Evolutionary conservation across 2,113 vertebrate species (phyloP), one percentile per base, ranked within the genome.

Genomic region (Ptilorrhoa leucosticta): DNA sequence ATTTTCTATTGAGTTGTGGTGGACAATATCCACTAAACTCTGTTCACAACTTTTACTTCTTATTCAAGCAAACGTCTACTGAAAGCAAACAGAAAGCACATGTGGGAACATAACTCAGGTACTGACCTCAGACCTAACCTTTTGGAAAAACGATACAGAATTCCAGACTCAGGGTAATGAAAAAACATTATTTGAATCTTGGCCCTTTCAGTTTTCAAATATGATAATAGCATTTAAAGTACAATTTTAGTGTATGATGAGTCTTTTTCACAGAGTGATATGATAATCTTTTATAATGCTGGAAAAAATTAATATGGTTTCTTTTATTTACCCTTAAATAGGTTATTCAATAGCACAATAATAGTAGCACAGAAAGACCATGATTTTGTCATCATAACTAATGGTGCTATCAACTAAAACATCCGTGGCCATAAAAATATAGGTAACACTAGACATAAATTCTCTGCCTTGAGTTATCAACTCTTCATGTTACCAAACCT

Each of bases 101-200:
- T 51, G 24, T 75, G 56, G 84, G 69, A 94, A 89, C 71, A 75
- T 75, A 94, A 84, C 68, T 82, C n/a, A 35, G 83, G 65, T 97
- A 81, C 51, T 92, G 95, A 92, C 44, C 89, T 94, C 72, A 95
- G 12, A 81, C 33, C 35, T 89, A 82, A 89, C 53, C 22, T 92
- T 94, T 71, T 89, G 83, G 56, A 87, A 94, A 91, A 94, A 56
- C 4, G 0, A 94, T 83, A 84, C 77, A 84, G 65, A 66, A 92
- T 92, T 72, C 47, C 77, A 53, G 51, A 73, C 44, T 87, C 60
- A 28, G 30, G 37, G 33, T 82, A 89, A 94, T 37, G 42, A 39
- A 54, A 92, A 95, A 78, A 78, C 42, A 81, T 44, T 71, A 75
- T 42, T 44, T 71, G 64, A 65, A 40, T 73, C 58, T 65, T 22